Evolutionary conservation across 2,113 vertebrate species (phyloP).

Genomic region (Dromaius novaehollandiae): DNA sequence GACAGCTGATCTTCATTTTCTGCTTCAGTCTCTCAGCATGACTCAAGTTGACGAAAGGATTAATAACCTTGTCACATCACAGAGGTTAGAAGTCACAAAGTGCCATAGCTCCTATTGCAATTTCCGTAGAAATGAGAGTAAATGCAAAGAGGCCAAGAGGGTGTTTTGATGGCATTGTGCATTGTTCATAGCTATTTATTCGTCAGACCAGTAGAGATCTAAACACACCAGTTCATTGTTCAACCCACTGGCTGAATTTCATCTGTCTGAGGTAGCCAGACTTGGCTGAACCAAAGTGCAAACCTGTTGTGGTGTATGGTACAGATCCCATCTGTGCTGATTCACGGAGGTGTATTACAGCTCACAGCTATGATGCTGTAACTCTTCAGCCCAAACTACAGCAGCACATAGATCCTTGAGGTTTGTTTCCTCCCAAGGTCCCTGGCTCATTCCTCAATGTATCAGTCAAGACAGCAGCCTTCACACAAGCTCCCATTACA

Average conservation of each 20-base stretch:
- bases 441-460: neutral
- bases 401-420: neutral
- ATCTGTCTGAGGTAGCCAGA: neutral
- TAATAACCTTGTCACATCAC: conserved; percentile 27
- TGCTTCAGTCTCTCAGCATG: neutral
- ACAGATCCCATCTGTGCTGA: neutral
- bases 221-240: neutral
- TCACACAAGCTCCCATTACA: neutral
- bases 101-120: neutral
- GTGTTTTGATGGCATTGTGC: neutral
- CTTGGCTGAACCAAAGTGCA: neutral
- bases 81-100: conserved; percentile 1
- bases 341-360: neutral
- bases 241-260: neutral
- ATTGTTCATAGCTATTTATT: neutral
- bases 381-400: neutral
- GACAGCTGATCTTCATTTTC: neutral
- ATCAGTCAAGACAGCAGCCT: neutral
- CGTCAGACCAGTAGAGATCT: neutral
- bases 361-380: neutral
- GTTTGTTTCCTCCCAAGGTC: neutral
- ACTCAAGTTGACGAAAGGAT: conserved; percentile 10
- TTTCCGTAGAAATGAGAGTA: neutral
- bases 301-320: neutral
- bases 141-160: neutral